Conservation (phyloP, 2,113 vertebrate species). For the Albula glossodonta region DNA sequence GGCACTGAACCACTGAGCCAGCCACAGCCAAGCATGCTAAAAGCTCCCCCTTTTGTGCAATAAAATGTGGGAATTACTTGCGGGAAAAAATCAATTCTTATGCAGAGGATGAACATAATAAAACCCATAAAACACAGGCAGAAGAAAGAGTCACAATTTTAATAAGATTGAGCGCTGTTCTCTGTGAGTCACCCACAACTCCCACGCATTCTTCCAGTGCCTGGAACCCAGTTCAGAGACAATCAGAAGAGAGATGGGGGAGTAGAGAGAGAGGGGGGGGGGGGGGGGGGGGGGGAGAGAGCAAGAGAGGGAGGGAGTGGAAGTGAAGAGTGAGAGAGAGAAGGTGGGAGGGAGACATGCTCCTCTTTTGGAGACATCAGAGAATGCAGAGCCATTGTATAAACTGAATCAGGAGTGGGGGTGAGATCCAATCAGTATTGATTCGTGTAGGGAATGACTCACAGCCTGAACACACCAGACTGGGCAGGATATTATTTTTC, state of each 20-base stretch:
- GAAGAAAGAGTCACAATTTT: conserved; percentile 24
- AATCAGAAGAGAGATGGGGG: conserved; percentile 44
- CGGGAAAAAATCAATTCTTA: conserved; percentile 2
- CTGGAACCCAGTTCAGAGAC: conserved; percentile 49
- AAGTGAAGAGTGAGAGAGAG: conserved; percentile 38
- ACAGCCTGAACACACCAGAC: conserved; percentile 29
- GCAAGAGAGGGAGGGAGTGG: conserved; percentile 44
- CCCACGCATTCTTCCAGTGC: conserved; percentile 42
- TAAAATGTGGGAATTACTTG: conserved; percentile 21
- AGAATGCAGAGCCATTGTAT: conserved; percentile 15
- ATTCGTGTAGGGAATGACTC: conserved; percentile 39
- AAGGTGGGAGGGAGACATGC: conserved; percentile 34
- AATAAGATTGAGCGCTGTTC: conserved; percentile 47
- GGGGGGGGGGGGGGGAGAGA: conserved; percentile 42
- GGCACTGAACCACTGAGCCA: neutral
- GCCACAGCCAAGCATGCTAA: neutral
- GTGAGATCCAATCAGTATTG: conserved; percentile 35
- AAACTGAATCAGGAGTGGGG: neutral
- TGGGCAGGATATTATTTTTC: conserved; percentile 32
- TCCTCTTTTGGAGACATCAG: conserved; percentile 16
- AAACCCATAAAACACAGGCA: neutral
- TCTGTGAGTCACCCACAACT: conserved; percentile 58
- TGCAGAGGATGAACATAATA: neutral
- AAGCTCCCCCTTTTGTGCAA: conserved; percentile 36
- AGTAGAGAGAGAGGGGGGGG: conserved; percentile 41